Evolutionary conservation across 2,888 invertebrate species (phyloP), one percentile per base, ranked within the genome.

Genomic region (Buathra laborator): DNA sequence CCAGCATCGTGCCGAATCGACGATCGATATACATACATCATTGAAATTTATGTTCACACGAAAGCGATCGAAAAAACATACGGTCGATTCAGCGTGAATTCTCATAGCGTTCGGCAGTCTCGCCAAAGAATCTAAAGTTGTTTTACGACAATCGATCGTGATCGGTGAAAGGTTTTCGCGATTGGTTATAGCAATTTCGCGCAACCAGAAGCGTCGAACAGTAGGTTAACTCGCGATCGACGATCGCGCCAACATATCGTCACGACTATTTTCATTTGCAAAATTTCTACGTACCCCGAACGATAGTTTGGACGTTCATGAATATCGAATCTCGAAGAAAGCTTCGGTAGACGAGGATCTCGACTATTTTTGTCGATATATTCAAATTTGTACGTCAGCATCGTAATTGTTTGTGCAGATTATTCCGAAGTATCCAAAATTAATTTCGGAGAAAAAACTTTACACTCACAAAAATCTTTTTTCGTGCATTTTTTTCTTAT

Each of bases 1-100:
- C 56, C 37, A 37, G 62, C 48, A 79, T 59, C 16, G 75, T 66
- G 66, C 66, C 62, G 51, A 79, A 76, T 66, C 78, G 62, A 53
- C 70, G 76, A 79, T 56, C 70, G 71, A 74, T 46, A 44, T 43
- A 62, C 72, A 44, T 43, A 62, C 72, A 59, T 62, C 80, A 44
- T 48, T 53, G 12, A 62, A 75, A 72, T 78, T 75, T 68, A 68
- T 59, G 76, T 77, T 81, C 32, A 37, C 12, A 12, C 24, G 53
- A 19, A 44, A 51, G 74, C 46, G 74, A 56, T 37, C 37, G 37
- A 51, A 19, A 56, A 56, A 19, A 24, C 19, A 37, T 10, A 48
- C 46, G 24, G 59, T 66, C 37, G 44, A 67, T 46, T 71, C 46
- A 70, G 24, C 46, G 37, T 16, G 48, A 59, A 67, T 44, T 64